Evolutionary conservation across 2,113 vertebrate species (phyloP).

Genomic region (Gila orcuttii): DNA sequence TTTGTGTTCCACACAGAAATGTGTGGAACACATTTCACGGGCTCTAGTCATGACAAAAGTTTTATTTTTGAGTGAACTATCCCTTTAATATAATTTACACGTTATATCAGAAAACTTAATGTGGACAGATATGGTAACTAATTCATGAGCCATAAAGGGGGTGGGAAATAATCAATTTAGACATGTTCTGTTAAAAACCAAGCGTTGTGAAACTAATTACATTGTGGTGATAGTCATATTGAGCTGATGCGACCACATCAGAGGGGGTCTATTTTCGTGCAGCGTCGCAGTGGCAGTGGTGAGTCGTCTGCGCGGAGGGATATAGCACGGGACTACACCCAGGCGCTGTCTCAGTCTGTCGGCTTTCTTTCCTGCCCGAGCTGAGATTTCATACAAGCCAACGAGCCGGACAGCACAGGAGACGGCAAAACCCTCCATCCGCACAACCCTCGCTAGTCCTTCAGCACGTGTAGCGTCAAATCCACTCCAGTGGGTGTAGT

Average conservation of each 20-base stretch:
- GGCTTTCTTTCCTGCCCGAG: conserved; percentile 65
- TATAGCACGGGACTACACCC: conserved; percentile 69
- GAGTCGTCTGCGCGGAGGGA: conserved; percentile 67
- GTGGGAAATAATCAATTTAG: neutral
- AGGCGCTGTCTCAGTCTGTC: conserved; percentile 66
- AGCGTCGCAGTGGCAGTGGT: conserved; percentile 57
- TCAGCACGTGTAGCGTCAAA: conserved; percentile 38
- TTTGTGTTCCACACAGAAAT: neutral
- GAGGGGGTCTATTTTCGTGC: conserved; percentile 54
- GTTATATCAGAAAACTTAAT: neutral
- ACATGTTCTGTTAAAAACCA: neutral
- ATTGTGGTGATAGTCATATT: no score
- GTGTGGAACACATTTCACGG: no score
- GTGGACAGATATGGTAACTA: neutral
- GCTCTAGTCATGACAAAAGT: no score
- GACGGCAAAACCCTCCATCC: conserved; percentile 44
- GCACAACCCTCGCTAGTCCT: neutral
- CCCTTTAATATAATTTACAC: neutral
- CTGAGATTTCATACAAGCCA: conserved; percentile 65
- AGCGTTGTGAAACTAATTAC: neutral
- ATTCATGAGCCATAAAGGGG: neutral
- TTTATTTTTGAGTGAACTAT: neutral
- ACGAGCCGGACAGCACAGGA: conserved; percentile 55
- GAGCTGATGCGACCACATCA: no score
- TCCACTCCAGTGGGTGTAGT: conserved; percentile 49